Evolutionary conservation across 1,140 invertebrate species (phyloP).

Genomic region (Zaprionus nigranus): DNA sequence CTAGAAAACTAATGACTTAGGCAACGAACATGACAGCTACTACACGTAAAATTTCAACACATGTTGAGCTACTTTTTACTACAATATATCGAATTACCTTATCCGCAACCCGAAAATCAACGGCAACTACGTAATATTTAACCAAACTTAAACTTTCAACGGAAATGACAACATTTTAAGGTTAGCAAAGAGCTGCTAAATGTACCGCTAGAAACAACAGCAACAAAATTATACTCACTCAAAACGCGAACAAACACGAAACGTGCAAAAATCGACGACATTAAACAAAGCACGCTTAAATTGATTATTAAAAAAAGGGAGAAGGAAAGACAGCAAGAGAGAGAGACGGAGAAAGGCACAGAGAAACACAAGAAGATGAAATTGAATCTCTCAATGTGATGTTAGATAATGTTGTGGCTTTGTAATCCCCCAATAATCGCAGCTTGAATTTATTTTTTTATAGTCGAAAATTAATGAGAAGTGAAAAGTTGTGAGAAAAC

Average conservation of each 20-base stretch:
- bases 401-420: slow-evolving; percentile 42
- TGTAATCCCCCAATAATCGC: slow-evolving; percentile 42
- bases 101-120: neutral
- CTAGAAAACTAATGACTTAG: slow-evolving; percentile 9
- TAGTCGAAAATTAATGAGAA: slow-evolving; percentile 60
- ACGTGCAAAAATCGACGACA: slow-evolving; percentile 51
- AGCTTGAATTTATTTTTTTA: slow-evolving; percentile 49
- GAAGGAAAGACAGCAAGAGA: neutral
- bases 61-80: neutral
- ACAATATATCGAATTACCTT: slow-evolving; percentile 21
- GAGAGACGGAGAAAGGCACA: neutral
- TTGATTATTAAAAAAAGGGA: slow-evolving; percentile 30
- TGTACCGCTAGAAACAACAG: slow-evolving; percentile 48
- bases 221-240: slow-evolving; percentile 26
- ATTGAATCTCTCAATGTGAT: slow-evolving; percentile 40
- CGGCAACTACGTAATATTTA: slow-evolving; percentile 38
- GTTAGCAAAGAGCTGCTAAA: slow-evolving; percentile 64
- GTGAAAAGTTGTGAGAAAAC: slow-evolving; percentile 74
- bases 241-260: slow-evolving; percentile 34
- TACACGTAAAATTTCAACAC: neutral
- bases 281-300: slow-evolving; percentile 32
- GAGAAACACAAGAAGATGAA: slow-evolving; percentile 23
- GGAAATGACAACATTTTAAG: slow-evolving; percentile 69
- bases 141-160: slow-evolving; percentile 59
- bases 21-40: neutral